A percentile compares a stretch with the other conserved stretches of the same genome.
Evolutionary conservation across 2,888 invertebrate species (phyloP).

Genomic region (Andrena camellia): DNA sequence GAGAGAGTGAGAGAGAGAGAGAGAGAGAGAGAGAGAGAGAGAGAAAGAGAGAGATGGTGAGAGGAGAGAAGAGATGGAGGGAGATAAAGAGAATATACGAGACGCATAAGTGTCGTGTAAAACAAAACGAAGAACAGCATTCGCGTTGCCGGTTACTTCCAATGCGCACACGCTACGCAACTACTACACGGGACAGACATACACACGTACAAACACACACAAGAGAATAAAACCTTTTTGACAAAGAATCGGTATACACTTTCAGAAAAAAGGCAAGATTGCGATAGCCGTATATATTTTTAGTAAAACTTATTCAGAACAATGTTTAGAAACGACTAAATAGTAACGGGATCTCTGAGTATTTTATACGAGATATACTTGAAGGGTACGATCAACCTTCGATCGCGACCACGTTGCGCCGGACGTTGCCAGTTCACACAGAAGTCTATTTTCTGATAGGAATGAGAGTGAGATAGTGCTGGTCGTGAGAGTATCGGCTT

Average conservation of each 20-base stretch:
- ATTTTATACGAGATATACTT: constrained; percentile 57
- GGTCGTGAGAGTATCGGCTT: constrained; percentile 59
- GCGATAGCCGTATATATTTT: constrained; percentile 54
- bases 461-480: constrained; percentile 55
- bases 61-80: not conserved
- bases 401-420: constrained; percentile 19
- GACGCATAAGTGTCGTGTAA: constrained; percentile 14
- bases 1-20: not conserved
- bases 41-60: not conserved
- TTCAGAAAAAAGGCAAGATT: constrained; percentile 19
- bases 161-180: constrained; percentile 15
- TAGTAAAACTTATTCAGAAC: constrained; percentile 53
- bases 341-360: constrained; percentile 42
- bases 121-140: not conserved
- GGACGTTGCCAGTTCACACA: constrained; percentile 36
- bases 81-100: not conserved
- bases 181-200: not conserved
- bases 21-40: not conserved
- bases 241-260: constrained; percentile 46
- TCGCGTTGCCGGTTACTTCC: constrained; percentile 20
- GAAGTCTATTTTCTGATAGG: constrained; percentile 62
- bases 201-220: constrained; percentile 9
- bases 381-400: constrained; percentile 35
- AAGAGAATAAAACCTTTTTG: constrained; percentile 11
- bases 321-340: constrained; percentile 28